Evolutionary conservation across 2,888 invertebrate species (phyloP).

Genomic region (Macrostomum cliftonense): DNA sequence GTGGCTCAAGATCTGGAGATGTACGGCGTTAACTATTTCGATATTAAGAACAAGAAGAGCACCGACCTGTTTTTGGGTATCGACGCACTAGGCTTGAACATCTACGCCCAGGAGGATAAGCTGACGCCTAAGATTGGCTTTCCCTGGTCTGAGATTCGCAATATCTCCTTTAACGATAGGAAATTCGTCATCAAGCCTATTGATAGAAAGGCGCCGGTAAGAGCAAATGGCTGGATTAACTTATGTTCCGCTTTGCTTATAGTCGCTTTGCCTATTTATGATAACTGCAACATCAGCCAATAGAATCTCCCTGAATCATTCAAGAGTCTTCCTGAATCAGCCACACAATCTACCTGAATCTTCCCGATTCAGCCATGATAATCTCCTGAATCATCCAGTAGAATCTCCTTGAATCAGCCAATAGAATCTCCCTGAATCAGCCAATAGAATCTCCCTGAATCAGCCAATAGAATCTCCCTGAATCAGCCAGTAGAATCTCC

Average conservation of each 20-base stretch:
- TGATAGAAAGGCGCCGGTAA: constrained; percentile 83
- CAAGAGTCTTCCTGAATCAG: no score
- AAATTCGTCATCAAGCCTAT: constrained; percentile 99
- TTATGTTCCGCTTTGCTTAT: not conserved
- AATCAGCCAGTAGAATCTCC: no score
- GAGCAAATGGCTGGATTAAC: constrained; percentile 17
- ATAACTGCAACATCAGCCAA: no score
- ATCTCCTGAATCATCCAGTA: no score
- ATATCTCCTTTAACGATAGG: constrained; percentile 96
- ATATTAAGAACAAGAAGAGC: constrained; percentile 96
- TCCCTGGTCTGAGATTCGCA: constrained; percentile 97
- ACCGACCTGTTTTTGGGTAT: constrained; percentile 93
- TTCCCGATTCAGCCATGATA: no score
- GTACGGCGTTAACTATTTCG: constrained; percentile 96
- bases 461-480: no score
- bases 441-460: no score
- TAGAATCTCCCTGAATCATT: no score
- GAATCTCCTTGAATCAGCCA: no score
- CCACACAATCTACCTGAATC: no score
- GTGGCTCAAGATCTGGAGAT: constrained; percentile 38
- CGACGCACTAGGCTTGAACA: constrained; percentile 88
- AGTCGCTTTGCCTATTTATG: no score
- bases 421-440: no score
- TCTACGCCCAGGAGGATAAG: constrained; percentile 95
- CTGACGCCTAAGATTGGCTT: constrained; percentile 95